Evolutionary conservation across 2,797 vertebrate species (phyloP).

Genomic region (Lepilemur ruficaudatus): DNA sequence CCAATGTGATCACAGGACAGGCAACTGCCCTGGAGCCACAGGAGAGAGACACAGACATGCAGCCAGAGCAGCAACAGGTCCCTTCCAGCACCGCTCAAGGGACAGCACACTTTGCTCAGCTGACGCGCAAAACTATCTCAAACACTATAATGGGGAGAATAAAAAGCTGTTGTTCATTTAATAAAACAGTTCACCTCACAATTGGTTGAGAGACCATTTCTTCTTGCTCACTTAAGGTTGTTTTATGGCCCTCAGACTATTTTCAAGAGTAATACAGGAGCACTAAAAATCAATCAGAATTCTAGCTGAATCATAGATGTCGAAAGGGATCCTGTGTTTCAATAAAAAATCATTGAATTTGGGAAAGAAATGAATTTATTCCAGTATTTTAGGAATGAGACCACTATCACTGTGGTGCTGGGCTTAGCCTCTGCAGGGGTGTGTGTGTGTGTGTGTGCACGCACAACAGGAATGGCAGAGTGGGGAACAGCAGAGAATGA

Average conservation of each 20-base stretch:
- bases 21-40: neutral
- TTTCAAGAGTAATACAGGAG: conserved; percentile 29
- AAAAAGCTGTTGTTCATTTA: neutral
- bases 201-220: neutral
- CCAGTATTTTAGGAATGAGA: neutral
- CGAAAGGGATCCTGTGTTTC: neutral
- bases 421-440: neutral
- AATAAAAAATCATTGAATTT: neutral
- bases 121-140: neutral
- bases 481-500: neutral
- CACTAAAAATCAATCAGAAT: conserved; percentile 12
- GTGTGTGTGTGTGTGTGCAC: neutral
- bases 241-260: neutral
- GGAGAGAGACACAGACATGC: neutral
- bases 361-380: neutral
- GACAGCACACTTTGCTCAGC: neutral
- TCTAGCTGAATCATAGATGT: neutral
- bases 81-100: neutral
- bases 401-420: neutral
- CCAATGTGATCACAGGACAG: neutral
- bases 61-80: neutral
- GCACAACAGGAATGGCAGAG: neutral
- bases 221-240: neutral
- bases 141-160: neutral
- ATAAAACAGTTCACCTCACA: neutral